phyloP scores from a whole-genome alignment of 1,140 invertebrate species.

The Habropoda laboriosa region DNA sequence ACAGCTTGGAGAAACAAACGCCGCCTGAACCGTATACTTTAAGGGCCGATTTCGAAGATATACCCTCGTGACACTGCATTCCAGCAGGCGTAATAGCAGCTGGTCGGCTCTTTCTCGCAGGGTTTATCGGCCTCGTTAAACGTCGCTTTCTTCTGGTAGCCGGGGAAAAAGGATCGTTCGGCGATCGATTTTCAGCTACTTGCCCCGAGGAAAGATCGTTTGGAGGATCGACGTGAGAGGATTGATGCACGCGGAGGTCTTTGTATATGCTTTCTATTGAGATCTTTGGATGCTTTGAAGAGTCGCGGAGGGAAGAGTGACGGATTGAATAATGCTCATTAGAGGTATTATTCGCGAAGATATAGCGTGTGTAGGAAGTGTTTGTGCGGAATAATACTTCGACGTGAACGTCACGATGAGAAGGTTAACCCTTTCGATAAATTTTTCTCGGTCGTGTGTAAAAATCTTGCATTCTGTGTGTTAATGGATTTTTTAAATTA shows the following conservation, averaged over 20 bases:
- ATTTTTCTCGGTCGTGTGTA: too few relatives aligned
- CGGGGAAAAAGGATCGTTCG: background rate
- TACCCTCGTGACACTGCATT: slow-evolving; percentile 18
- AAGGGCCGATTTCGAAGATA: slow-evolving; percentile 43
- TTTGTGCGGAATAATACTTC: background rate
- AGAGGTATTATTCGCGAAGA: slow-evolving; percentile 22
- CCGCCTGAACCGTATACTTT: background rate
- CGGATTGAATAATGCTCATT: slow-evolving; percentile 22
- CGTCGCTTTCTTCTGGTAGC: background rate
- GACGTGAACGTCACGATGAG: slow-evolving; percentile 2
- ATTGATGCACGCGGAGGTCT: background rate
- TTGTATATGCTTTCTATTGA: background rate
- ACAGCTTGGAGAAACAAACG: background rate
- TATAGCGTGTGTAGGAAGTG: background rate
- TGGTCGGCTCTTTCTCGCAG: background rate
- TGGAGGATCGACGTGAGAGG: background rate
- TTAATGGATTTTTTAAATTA: too few relatives aligned
- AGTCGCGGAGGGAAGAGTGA: background rate
- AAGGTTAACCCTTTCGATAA: background rate
- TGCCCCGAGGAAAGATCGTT: background rate
- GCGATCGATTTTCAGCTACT: slow-evolving; percentile 16
- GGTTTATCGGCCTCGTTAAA: slow-evolving; percentile 29
- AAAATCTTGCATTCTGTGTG: too few relatives aligned
- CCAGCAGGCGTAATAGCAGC: slow-evolving; percentile 8
- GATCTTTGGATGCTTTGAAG: slow-evolving; percentile 1